These are phyloP conservation scores for Brenthis hecate DNA, from an alignment of 2,888 invertebrate species.

Conservation along the genomic window DNA sequence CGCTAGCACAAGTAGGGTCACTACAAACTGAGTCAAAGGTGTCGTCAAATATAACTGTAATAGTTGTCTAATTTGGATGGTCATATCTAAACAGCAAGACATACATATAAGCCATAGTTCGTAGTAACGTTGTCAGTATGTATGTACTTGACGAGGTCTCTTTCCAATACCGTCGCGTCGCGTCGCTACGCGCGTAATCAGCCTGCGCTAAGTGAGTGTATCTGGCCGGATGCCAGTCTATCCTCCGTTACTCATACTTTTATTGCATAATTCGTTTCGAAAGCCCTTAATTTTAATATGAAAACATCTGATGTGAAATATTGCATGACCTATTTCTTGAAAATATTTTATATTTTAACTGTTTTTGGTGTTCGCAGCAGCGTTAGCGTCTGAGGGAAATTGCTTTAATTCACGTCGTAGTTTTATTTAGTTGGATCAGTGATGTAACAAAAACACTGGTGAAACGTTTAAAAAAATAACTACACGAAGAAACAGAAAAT, in stretches of 20 bases:
- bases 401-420: constrained; percentile 3
- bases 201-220: background rate
- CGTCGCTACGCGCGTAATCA: too few species aligned
- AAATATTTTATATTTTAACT: constrained; percentile 1
- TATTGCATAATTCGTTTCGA: constrained; percentile 19
- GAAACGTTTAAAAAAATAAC: background rate
- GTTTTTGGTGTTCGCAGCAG: constrained; percentile 5
- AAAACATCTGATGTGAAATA: constrained; percentile 23
- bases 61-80: too few species aligned
- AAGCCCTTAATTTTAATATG: constrained; percentile 22
- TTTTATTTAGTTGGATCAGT: background rate
- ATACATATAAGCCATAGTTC: too few species aligned
- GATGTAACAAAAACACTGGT: background rate
- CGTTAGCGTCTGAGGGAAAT: background rate
- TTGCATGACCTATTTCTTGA: constrained; percentile 16
- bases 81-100: too few species aligned
- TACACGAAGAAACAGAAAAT: background rate
- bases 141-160: too few species aligned
- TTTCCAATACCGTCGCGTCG: too few species aligned
- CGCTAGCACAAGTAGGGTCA: too few species aligned
- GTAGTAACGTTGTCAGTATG: too few species aligned
- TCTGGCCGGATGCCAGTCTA: constrained; percentile 18
- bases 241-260: constrained; percentile 18
- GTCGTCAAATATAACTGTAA: too few species aligned
- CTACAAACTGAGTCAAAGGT: too few species aligned